Conservation (phyloP, 2,113 vertebrate species). For the Acinonyx jubatus region DNA sequence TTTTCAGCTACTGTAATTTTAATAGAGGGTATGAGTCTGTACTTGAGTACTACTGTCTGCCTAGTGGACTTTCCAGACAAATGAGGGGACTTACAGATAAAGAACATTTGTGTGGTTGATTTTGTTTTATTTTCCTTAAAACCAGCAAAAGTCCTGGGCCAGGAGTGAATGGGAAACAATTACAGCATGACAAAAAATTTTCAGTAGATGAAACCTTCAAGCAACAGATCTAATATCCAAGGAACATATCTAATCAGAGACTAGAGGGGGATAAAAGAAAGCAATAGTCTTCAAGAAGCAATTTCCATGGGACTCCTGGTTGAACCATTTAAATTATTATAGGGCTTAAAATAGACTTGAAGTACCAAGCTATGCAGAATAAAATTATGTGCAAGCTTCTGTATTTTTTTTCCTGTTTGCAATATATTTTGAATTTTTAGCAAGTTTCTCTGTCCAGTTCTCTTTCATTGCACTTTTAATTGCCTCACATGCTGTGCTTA, state of each 20-base stretch:
- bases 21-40: not conserved
- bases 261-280: not conserved
- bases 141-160: not conserved
- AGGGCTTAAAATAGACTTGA: conserved; percentile 16
- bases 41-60: not conserved
- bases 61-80: not conserved
- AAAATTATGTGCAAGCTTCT: not conserved
- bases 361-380: not conserved
- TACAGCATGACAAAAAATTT: not conserved
- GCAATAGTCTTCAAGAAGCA: not conserved
- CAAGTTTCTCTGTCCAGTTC: not conserved
- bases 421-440: not conserved
- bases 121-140: not conserved
- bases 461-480: not conserved
- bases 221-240: not conserved
- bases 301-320: not conserved
- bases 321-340: not conserved
- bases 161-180: not conserved
- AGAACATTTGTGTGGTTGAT: not conserved
- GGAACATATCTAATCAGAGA: not conserved
- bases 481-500: not conserved
- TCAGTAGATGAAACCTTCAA: conserved; percentile 21
- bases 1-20: not conserved
- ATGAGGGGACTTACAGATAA: not conserved
- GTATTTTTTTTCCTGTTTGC: not conserved